Percentiles rank a stretch among this genome's conserved stretches.
Conservation (phyloP, 2,797 vertebrate species). For the Hydrocynus forskahlii region DNA sequence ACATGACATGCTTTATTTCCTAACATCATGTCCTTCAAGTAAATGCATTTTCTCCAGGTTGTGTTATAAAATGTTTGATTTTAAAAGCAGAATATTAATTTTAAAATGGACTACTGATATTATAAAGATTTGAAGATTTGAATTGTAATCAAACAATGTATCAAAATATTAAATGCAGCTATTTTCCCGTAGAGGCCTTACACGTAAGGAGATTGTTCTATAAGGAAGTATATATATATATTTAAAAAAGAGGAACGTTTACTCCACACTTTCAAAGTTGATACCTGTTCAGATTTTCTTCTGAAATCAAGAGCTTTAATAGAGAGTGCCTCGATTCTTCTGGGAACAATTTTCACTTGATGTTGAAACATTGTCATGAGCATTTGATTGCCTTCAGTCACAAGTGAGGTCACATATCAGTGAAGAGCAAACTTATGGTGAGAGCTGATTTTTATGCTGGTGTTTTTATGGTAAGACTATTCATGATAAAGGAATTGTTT, state of each 20-base stretch:
- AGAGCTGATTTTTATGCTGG: neutral
- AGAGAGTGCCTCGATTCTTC: neutral
- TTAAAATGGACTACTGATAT: too few relatives aligned
- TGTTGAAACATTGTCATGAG: neutral
- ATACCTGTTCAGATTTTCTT: neutral
- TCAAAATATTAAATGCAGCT: too few relatives aligned
- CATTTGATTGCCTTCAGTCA: neutral
- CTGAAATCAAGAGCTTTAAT: neutral
- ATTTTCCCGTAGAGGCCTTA: too few relatives aligned
- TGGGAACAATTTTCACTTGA: neutral
- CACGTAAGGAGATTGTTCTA: too few relatives aligned
- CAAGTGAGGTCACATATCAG: neutral
- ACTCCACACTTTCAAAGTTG: neutral
- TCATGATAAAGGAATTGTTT: neutral
- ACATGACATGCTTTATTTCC: too few relatives aligned
- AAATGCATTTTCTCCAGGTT: too few relatives aligned
- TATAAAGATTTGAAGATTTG: too few relatives aligned
- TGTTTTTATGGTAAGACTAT: neutral
- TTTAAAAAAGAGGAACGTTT: neutral
- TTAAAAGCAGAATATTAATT: too few relatives aligned
- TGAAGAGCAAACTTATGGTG: neutral
- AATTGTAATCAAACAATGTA: too few relatives aligned
- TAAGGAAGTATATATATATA: too few relatives aligned
- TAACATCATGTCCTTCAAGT: too few relatives aligned
- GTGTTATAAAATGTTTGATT: too few relatives aligned